phyloP scores from a whole-genome alignment of 1,140 invertebrate species.

The Eciton burchellii region DNA sequence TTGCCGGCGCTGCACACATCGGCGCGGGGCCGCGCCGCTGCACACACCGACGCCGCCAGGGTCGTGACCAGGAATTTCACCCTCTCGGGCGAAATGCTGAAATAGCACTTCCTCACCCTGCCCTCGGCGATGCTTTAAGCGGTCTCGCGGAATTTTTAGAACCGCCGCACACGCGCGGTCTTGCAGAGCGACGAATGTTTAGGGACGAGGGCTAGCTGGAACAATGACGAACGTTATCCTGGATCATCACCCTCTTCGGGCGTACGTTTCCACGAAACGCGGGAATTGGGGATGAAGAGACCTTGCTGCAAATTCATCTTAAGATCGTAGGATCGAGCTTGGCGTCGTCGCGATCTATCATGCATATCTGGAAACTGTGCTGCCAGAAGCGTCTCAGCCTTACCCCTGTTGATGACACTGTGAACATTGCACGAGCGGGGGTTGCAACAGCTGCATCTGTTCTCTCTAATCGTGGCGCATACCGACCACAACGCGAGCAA shows the following conservation, averaged over 20 bases:
- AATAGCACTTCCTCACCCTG: constrained; percentile 17
- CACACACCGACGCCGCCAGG: constrained; percentile 57
- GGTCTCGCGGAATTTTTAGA: constrained; percentile 9
- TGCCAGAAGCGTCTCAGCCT: neutral
- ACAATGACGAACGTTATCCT: neutral
- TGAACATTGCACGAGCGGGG: constrained; percentile 53
- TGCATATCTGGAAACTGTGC: neutral
- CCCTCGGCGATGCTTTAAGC: constrained; percentile 9
- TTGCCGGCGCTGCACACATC: constrained; percentile 63
- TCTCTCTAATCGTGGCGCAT: constrained; percentile 55
- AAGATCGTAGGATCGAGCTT: neutral
- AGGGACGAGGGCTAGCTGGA: too few relatives aligned
- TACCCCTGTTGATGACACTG: constrained; percentile 22
- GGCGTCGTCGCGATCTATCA: neutral
- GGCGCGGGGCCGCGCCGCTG: constrained; percentile 48
- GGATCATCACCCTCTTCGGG: too few relatives aligned
- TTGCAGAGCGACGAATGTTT: neutral
- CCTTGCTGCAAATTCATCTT: too few relatives aligned
- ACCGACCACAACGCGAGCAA: constrained; percentile 47
- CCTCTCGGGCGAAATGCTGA: constrained; percentile 50
- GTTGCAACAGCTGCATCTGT: constrained; percentile 61
- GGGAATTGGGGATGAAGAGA: too few relatives aligned
- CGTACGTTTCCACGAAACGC: too few relatives aligned
- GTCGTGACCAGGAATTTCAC: constrained; percentile 58
- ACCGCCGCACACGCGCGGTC: neutral